A percentile compares a stretch with the other conserved stretches of the same genome.
Evolutionary conservation across 2,113 vertebrate species (phyloP).

Genomic region (Menura novaehollandiae): DNA sequence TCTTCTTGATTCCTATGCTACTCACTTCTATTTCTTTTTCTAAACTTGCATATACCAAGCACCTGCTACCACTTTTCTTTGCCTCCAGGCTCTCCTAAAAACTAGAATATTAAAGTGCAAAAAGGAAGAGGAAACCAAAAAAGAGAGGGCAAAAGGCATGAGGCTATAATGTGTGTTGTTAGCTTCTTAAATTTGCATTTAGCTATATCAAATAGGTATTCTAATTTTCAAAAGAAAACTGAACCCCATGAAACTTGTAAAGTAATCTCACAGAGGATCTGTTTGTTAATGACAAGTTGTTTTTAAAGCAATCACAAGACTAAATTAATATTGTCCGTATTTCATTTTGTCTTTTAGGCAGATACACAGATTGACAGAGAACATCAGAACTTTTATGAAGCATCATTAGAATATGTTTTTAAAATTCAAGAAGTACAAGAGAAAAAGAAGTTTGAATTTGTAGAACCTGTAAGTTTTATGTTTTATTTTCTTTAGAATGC

Average conservation of each 20-base stretch:
- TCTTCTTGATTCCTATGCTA: neutral
- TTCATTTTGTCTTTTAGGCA: slow-evolving; percentile 77
- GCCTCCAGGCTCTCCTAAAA: neutral
- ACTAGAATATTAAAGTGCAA: neutral
- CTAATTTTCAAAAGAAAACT: neutral
- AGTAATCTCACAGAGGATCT: neutral
- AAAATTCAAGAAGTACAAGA: slow-evolving; percentile 99
- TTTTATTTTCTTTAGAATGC: neutral
- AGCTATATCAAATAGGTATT: neutral
- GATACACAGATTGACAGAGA: slow-evolving; percentile 93
- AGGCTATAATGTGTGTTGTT: neutral
- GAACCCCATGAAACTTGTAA: neutral
- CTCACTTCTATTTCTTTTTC: neutral
- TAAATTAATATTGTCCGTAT: neutral
- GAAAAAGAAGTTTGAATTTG: slow-evolving; percentile 99
- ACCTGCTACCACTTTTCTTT: neutral
- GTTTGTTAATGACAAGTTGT: neutral
- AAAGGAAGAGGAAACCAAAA: neutral
- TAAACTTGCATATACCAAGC: neutral
- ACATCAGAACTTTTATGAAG: slow-evolving; percentile 93
- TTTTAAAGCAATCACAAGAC: neutral
- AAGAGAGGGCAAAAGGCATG: neutral
- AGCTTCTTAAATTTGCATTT: neutral
- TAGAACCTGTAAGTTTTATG: slow-evolving; percentile 87
- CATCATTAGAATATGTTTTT: slow-evolving; percentile 95